phyloP scores from a whole-genome alignment of 1,140 invertebrate species.

The Triops longicaudatus region DNA sequence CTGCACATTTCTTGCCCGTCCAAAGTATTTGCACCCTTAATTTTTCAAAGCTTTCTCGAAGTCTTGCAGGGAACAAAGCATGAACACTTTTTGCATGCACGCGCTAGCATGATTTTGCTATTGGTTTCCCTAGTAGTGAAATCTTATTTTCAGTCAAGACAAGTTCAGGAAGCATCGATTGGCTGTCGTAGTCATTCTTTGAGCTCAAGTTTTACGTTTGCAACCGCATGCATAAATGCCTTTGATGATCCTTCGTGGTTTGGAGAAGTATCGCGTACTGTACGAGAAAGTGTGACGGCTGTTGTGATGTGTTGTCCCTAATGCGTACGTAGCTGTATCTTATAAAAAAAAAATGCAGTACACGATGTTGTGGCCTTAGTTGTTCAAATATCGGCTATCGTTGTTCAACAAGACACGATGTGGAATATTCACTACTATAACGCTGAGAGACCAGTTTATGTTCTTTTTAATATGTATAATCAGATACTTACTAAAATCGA shows the following conservation, averaged over 20 bases:
- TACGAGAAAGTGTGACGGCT: background rate
- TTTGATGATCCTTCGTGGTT: background rate
- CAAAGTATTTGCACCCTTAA: background rate
- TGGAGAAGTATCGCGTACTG: background rate
- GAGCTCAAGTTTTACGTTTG: too few species aligned
- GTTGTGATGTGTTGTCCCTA: background rate
- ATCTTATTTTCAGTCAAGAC: background rate
- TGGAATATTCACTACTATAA: too few species aligned
- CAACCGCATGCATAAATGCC: background rate
- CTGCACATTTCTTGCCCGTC: constrained; percentile 1
- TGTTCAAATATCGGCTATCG: background rate
- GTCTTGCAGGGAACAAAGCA: background rate
- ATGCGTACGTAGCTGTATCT: background rate
- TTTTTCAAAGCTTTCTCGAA: background rate
- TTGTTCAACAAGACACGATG: background rate
- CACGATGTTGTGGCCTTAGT: background rate
- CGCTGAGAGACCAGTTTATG: too few species aligned
- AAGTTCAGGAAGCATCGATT: too few species aligned
- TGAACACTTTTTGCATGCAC: background rate
- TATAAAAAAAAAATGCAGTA: background rate
- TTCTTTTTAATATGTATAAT: too few species aligned
- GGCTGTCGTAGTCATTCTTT: too few species aligned
- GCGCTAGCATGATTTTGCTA: background rate
- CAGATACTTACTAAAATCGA: too few species aligned
- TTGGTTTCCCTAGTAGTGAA: background rate